A percentile compares a stretch with the other conserved stretches of the same genome.
Conservation (phyloP, 2,888 invertebrate genomes). For the Chloroclysta siterata region DNA sequence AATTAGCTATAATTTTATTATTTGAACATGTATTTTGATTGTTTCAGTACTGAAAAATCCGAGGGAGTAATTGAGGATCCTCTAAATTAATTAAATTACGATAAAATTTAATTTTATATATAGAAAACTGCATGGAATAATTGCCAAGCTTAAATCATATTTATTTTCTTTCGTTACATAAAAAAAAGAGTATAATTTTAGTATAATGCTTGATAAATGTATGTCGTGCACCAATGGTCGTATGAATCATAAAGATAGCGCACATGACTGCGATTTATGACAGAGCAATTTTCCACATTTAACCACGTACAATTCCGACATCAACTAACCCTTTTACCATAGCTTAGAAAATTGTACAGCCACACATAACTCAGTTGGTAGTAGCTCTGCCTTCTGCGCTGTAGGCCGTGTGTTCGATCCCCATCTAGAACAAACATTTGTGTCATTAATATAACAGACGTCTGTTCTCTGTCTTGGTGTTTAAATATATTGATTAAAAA, state of each 20-base stretch:
- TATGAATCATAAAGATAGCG: constrained; percentile 40
- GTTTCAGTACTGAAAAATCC: constrained; percentile 56
- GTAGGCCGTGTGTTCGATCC: no score
- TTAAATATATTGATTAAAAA: no score
- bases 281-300: constrained; percentile 30
- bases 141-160: constrained; percentile 14
- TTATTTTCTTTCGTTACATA: constrained; percentile 5
- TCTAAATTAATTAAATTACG: constrained; percentile 46
- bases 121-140: constrained; percentile 9
- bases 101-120: constrained; percentile 5
- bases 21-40: constrained; percentile 38
- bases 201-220: constrained; percentile 39
- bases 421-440: no score
- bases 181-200: constrained; percentile 26
- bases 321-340: background rate
- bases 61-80: constrained; percentile 51
- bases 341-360: background rate
- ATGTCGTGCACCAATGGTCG: constrained; percentile 36
- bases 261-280: constrained; percentile 32
- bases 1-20: background rate
- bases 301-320: constrained; percentile 6
- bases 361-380: no score
- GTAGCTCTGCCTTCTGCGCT: no score
- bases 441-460: no score
- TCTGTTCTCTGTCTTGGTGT: no score